These are phyloP conservation scores for Rhadina sibilatrix DNA, from an alignment of 2,113 vertebrate species.

Conservation along the genomic window DNA sequence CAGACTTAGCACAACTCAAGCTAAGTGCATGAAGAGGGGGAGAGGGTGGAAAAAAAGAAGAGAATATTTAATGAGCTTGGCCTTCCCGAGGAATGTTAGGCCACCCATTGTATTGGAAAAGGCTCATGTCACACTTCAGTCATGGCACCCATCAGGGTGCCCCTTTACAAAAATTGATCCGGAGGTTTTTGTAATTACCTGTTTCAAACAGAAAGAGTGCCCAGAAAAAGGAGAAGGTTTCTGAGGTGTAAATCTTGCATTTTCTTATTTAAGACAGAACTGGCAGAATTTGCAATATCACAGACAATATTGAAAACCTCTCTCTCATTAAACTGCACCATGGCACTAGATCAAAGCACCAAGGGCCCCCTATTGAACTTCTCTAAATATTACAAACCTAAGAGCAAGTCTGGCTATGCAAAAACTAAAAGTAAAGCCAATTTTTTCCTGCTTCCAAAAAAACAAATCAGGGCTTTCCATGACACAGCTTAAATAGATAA, in stretches of 20 bases:
- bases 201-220: slow-evolving; percentile 66
- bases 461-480: not conserved
- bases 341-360: slow-evolving; percentile 92
- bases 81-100: slow-evolving; percentile 79
- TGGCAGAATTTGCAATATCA: slow-evolving; percentile 61
- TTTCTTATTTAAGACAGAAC: slow-evolving; percentile 62
- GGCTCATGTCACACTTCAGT: slow-evolving; percentile 83
- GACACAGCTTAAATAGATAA: not conserved
- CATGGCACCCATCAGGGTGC: slow-evolving; percentile 80
- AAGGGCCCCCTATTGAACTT: slow-evolving; percentile 94
- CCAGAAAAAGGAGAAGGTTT: slow-evolving; percentile 62
- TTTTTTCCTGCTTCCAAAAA: not conserved
- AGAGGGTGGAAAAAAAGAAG: slow-evolving; percentile 66
- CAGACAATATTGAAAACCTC: slow-evolving; percentile 74
- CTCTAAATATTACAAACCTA: slow-evolving; percentile 88
- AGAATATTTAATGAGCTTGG: slow-evolving; percentile 83
- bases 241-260: slow-evolving; percentile 68
- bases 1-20: slow-evolving; percentile 76
- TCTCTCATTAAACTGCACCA: slow-evolving; percentile 79
- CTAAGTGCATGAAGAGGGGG: slow-evolving; percentile 74
- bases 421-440: slow-evolving; percentile 59
- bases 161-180: slow-evolving; percentile 83
- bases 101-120: slow-evolving; percentile 86
- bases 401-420: slow-evolving; percentile 65
- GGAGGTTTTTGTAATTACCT: slow-evolving; percentile 81